phyloP scores from a whole-genome alignment of 2,113 vertebrate species.

The Polypterus bichir region DNA sequence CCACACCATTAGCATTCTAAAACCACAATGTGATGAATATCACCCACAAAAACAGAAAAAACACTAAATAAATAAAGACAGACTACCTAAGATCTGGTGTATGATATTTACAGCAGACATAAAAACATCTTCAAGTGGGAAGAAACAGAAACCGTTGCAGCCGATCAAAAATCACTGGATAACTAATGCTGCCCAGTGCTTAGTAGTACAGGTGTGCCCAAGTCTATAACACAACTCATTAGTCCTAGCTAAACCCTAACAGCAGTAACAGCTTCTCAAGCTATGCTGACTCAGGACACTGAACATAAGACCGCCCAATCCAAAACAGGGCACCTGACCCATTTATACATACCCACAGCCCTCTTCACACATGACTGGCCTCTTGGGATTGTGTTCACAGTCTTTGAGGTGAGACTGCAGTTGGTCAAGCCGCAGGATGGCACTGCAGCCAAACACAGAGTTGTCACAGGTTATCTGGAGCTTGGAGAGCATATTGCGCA shows the following conservation, averaged over 20 bases:
- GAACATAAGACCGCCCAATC: neutral
- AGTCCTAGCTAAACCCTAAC: neutral
- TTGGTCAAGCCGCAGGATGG: slow-evolving; percentile 84
- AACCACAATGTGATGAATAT: no score
- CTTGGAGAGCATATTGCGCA: slow-evolving; percentile 98
- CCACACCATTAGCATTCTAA: no score
- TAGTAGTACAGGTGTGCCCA: no score
- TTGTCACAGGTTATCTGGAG: slow-evolving; percentile 95
- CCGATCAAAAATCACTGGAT: no score
- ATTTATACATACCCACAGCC: slow-evolving; percentile 73
- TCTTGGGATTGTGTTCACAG: slow-evolving; percentile 95
- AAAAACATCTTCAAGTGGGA: no score
- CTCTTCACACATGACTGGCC: slow-evolving; percentile 87
- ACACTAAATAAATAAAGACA: no score
- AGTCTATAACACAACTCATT: no score
- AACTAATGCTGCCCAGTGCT: no score
- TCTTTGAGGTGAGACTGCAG: slow-evolving; percentile 91
- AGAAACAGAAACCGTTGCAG: no score
- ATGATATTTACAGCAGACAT: no score
- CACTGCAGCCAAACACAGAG: slow-evolving; percentile 81
- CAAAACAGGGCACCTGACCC: neutral
- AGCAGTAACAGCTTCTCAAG: neutral
- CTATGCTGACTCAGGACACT: neutral
- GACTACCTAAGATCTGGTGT: no score
- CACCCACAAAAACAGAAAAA: no score